Conservation (phyloP, 2,113 vertebrate species). For the Oreochromis niloticus region DNA sequence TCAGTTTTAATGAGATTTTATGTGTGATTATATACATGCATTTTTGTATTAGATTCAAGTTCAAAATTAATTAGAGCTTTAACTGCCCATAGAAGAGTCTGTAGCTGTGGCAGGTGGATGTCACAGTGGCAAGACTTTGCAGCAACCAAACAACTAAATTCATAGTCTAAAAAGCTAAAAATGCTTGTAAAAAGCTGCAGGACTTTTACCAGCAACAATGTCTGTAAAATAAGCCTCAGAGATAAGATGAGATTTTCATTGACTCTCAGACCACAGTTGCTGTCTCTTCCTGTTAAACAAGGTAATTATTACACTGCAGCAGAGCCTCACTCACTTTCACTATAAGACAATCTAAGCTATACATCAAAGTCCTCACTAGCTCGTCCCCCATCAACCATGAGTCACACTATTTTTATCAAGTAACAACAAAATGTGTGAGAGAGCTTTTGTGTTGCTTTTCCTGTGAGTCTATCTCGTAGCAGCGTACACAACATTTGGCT, state of each 20-base stretch:
- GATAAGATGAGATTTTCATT: fast-evolving
- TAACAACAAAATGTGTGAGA: neutral
- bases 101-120: too few relatives aligned
- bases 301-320: fast-evolving
- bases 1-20: too few relatives aligned
- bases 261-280: fast-evolving
- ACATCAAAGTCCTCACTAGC: neutral
- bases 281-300: fast-evolving
- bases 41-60: too few relatives aligned
- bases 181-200: fast-evolving
- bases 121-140: too few relatives aligned
- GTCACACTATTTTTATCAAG: neutral
- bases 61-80: too few relatives aligned
- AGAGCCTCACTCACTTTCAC: fast-evolving
- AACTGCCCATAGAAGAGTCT: too few relatives aligned
- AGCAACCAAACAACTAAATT: too few relatives aligned
- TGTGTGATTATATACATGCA: too few relatives aligned
- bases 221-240: fast-evolving
- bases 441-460: fast-evolving
- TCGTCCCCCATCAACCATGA: fast-evolving
- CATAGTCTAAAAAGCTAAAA: too few relatives aligned
- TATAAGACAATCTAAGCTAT: fast-evolving
- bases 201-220: fast-evolving
- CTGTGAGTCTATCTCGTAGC: neutral
- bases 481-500: neutral